phyloP scores from a whole-genome alignment of 2,113 vertebrate species.

The Chloroceryle aenea region DNA sequence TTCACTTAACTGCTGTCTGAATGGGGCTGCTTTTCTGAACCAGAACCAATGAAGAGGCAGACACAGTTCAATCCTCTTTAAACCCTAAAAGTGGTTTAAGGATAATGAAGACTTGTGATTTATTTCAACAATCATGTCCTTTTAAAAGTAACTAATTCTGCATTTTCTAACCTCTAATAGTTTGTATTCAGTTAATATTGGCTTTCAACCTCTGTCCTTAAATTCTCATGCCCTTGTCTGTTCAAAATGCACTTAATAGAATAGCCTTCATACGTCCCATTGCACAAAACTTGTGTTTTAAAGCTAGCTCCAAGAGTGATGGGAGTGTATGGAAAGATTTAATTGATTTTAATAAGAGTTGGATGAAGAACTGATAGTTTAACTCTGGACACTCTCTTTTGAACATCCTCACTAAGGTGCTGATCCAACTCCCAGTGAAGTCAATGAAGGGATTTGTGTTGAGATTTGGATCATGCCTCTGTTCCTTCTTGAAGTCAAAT shows the following conservation, averaged over 20 bases:
- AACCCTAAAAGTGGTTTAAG: not conserved
- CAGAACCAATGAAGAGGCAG: not conserved
- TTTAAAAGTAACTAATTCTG: not conserved
- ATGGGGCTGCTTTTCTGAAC: slow-evolving; percentile 17
- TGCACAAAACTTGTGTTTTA: not conserved
- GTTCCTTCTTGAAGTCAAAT: slow-evolving; percentile 58
- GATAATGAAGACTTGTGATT: not conserved
- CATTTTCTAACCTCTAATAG: not conserved
- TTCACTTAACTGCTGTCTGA: slow-evolving; percentile 6
- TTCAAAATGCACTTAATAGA: not conserved
- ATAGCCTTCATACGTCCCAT: not conserved
- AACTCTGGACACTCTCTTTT: not conserved
- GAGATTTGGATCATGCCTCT: slow-evolving; percentile 34
- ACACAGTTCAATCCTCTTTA: not conserved
- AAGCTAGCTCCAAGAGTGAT: not conserved
- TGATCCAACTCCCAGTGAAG: slow-evolving; percentile 40
- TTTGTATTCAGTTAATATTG: not conserved
- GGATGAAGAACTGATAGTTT: slow-evolving; percentile 29
- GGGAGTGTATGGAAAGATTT: slow-evolving; percentile 26
- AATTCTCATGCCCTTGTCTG: not conserved
- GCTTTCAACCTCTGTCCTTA: not conserved
- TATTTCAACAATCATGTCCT: not conserved
- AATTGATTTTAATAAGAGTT: slow-evolving; percentile 33
- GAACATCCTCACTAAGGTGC: slow-evolving; percentile 23
- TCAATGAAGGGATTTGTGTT: slow-evolving; percentile 19